phyloP scores from a whole-genome alignment of 2,113 vertebrate species.

The Phoxinus phoxinus region DNA sequence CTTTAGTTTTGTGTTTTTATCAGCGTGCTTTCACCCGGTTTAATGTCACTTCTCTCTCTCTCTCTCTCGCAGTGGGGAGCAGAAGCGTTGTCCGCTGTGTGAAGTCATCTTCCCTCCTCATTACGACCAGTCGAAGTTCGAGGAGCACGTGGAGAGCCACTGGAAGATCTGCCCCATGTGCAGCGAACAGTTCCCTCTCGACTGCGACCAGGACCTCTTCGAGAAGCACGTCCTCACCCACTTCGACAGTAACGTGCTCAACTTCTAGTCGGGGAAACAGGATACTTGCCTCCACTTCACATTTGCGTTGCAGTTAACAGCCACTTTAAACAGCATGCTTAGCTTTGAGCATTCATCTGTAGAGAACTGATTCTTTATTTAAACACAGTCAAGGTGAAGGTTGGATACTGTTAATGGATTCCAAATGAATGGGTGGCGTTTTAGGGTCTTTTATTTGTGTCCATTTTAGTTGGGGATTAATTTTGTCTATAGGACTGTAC shows the following conservation, averaged over 20 bases:
- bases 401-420: slow-evolving; percentile 51
- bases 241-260: slow-evolving; percentile 88
- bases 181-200: slow-evolving; percentile 94
- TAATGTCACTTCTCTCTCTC: background rate
- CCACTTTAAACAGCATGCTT: slow-evolving; percentile 69
- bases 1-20: background rate
- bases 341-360: slow-evolving; percentile 65
- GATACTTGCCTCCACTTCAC: background rate
- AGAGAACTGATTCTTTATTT: slow-evolving; percentile 55
- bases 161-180: slow-evolving; percentile 99
- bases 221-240: slow-evolving; percentile 96
- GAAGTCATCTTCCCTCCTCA: slow-evolving; percentile 96
- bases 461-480: slow-evolving; percentile 25
- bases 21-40: background rate
- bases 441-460: slow-evolving; percentile 42
- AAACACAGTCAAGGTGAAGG: slow-evolving; percentile 6
- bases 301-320: slow-evolving; percentile 34
- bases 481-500: slow-evolving; percentile 23
- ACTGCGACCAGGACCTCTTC: slow-evolving; percentile 93
- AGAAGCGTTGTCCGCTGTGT: slow-evolving; percentile 94
- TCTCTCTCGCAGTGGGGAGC: slow-evolving; percentile 68
- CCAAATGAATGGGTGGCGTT: slow-evolving; percentile 26
- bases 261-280: slow-evolving; percentile 81
- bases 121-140: slow-evolving; percentile 96
- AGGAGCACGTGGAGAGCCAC: slow-evolving; percentile 97